Percentiles rank a stretch among this genome's conserved stretches.
Conservation (phyloP, 2,797 vertebrate species). For the Alcedo atthis region DNA sequence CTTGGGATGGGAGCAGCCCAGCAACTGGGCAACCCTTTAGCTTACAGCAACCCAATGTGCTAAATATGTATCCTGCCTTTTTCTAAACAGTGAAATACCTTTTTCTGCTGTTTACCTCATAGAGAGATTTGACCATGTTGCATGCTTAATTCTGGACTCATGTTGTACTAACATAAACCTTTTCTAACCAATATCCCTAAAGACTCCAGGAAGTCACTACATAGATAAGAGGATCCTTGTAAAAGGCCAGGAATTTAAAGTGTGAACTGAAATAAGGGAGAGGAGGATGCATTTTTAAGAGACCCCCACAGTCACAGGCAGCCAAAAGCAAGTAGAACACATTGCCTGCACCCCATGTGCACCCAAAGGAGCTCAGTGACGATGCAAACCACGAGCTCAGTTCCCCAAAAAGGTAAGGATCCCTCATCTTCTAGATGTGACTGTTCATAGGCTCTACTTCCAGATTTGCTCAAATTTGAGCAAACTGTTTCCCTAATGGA, state of each 20-base stretch:
- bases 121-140: background rate
- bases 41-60: background rate
- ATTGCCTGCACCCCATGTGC: fast-evolving
- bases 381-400: fast-evolving
- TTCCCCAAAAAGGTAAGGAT: background rate
- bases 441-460: background rate
- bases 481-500: background rate
- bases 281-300: background rate
- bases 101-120: background rate
- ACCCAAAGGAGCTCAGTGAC: background rate
- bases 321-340: background rate
- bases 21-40: background rate
- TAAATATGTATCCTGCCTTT: background rate
- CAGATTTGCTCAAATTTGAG: background rate
- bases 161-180: conserved; percentile 1
- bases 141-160: background rate
- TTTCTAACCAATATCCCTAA: background rate
- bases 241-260: background rate
- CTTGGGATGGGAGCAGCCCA: background rate
- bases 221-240: background rate
- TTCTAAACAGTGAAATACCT: background rate
- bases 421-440: background rate
- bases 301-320: background rate
- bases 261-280: background rate
- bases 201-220: background rate